phyloP scores from a whole-genome alignment of 2,797 vertebrate species.

The Caiman crocodilus region DNA sequence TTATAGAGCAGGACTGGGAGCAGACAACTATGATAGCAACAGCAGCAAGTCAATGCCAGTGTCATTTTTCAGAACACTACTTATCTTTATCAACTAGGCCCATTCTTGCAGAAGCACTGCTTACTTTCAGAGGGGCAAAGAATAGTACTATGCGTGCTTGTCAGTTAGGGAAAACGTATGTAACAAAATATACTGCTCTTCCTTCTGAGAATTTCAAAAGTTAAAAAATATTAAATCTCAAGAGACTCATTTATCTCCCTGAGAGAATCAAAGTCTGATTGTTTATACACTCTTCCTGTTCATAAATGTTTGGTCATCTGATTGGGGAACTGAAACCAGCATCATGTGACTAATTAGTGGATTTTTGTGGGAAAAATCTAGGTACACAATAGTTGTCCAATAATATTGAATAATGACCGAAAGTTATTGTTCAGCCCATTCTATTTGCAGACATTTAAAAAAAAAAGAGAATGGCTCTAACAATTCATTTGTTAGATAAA shows the following conservation, averaged over 20 bases:
- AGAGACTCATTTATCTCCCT: neutral
- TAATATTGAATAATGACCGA: neutral
- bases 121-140: neutral
- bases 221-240: neutral
- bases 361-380: neutral
- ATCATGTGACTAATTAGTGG: rapidly evolving
- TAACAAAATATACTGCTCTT: rapidly evolving
- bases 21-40: neutral
- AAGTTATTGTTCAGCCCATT: neutral
- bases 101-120: neutral
- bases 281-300: neutral
- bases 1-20: neutral
- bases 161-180: neutral
- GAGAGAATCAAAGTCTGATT: neutral
- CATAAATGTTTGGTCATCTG: neutral
- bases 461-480: neutral
- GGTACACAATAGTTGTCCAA: neutral
- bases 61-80: neutral
- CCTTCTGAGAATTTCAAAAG: neutral
- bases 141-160: neutral
- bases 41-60: neutral
- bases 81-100: neutral
- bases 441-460: neutral
- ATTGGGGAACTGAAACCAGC: neutral
- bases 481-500: neutral